These are phyloP conservation scores for Stenodera caucasica DNA, from an alignment of 2,888 invertebrate species.

Conservation along the genomic window DNA sequence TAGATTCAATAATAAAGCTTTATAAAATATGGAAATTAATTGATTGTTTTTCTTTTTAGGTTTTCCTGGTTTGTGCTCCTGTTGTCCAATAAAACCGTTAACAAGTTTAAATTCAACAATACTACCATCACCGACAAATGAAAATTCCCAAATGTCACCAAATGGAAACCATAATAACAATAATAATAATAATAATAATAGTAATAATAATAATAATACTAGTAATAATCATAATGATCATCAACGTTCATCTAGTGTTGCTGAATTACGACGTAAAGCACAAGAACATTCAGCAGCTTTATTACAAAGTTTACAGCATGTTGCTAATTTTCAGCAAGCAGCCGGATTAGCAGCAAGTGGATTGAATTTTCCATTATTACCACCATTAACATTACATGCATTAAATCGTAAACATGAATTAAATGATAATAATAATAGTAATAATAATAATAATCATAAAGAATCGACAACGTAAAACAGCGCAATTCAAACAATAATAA, in stretches of 20 bases:
- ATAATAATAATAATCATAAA: conserved; percentile 17
- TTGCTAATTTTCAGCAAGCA: conserved; percentile 65
- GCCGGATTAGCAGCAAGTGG: conserved; percentile 57
- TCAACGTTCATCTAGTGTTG: conserved; percentile 83
- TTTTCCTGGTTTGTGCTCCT: conserved; percentile 78
- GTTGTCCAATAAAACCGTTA: conserved; percentile 72
- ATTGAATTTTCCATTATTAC: conserved; percentile 59
- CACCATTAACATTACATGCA: conserved; percentile 54
- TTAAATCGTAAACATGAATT: conserved; percentile 49
- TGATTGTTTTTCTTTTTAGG: conserved; percentile 55
- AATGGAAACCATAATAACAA: conserved; percentile 37
- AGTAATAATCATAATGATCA: conserved; percentile 54
- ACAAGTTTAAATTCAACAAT: conserved; percentile 47
- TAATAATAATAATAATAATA: not conserved
- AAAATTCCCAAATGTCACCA: conserved; percentile 52
- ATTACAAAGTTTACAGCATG: conserved; percentile 70
- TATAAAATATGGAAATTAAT: not conserved
- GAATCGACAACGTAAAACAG: conserved; percentile 17
- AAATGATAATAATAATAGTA: conserved; percentile 29
- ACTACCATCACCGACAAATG: conserved; percentile 46
- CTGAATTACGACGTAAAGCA: conserved; percentile 88
- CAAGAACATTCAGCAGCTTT: conserved; percentile 93
- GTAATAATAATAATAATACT: not conserved
- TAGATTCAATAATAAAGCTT: too few species aligned
- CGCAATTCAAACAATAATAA: too few species aligned